A percentile compares a stretch with the other conserved stretches of the same genome.
These are phyloP conservation scores for Otolemur crassicaudatus DNA, from an alignment of 2,797 vertebrate species.

Conservation along the genomic window DNA sequence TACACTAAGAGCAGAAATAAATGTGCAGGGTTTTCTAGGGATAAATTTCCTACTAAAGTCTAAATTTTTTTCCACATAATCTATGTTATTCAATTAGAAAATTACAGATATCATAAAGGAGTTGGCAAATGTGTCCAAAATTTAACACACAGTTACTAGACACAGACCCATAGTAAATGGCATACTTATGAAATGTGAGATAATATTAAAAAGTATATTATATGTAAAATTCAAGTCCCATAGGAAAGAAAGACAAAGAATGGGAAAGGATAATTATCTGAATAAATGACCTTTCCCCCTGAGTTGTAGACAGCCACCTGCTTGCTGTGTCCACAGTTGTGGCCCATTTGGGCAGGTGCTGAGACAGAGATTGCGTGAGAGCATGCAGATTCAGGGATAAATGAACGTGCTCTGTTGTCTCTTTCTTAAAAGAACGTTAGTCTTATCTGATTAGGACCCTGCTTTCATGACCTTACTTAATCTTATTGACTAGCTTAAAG, in stretches of 20 bases:
- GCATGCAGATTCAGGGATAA: too few species aligned
- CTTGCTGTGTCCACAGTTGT: neutral
- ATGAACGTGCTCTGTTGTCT: neutral
- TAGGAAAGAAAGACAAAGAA: neutral
- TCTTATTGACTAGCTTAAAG: neutral
- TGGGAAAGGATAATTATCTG: neutral
- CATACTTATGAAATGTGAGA: neutral
- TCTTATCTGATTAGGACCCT: neutral
- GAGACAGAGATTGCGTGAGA: neutral
- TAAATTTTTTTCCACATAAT: neutral
- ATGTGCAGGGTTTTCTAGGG: neutral
- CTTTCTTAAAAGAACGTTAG: neutral
- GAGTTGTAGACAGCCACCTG: neutral
- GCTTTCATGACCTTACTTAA: neutral
- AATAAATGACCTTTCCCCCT: neutral
- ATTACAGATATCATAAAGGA: neutral
- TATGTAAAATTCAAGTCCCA: neutral
- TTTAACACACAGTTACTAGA: neutral
- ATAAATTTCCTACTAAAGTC: neutral
- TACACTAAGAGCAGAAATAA: neutral
- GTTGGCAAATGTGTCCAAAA: neutral
- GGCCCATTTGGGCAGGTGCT: neutral
- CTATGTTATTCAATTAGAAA: neutral
- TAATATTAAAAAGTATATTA: neutral
- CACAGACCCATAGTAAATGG: neutral